Conservation (phyloP, 2,888 invertebrate genomes). For the Drosophila pseudotalamancana region DNA sequence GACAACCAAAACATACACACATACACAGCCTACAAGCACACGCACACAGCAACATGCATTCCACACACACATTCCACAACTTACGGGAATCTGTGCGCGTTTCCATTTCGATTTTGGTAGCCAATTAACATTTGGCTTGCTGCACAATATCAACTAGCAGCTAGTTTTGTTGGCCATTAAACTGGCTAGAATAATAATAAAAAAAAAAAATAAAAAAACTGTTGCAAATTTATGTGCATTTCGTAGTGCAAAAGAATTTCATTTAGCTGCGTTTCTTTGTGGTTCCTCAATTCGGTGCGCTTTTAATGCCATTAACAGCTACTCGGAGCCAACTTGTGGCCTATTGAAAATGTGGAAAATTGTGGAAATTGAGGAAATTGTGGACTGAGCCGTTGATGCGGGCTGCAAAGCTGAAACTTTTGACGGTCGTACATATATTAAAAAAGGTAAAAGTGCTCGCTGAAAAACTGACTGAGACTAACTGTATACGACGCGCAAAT, state of each 20-base stretch:
- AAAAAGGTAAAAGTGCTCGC: neutral
- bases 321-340: constrained; percentile 49
- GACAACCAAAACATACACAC: constrained; percentile 24
- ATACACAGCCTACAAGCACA: neutral
- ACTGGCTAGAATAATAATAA: constrained; percentile 28
- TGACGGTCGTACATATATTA: neutral
- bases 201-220: no score
- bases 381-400: constrained; percentile 3
- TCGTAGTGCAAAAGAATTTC: constrained; percentile 17
- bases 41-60: constrained; percentile 5
- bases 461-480: neutral
- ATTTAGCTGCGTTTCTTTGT: constrained; percentile 8
- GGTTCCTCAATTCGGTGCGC: constrained; percentile 26
- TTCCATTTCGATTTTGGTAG: constrained; percentile 36
- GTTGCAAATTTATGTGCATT: constrained; percentile 8
- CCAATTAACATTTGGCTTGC: constrained; percentile 50
- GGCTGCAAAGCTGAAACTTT: constrained; percentile 13
- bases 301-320: constrained; percentile 66
- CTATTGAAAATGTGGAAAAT: constrained; percentile 30
- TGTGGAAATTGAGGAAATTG: no score
- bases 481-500: neutral
- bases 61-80: constrained; percentile 5
- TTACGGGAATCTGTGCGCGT: constrained; percentile 35
- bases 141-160: constrained; percentile 39
- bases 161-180: constrained; percentile 33